Evolutionary conservation across 2,113 vertebrate genomes (phyloP).

Genomic region (Alligator sinensis): DNA sequence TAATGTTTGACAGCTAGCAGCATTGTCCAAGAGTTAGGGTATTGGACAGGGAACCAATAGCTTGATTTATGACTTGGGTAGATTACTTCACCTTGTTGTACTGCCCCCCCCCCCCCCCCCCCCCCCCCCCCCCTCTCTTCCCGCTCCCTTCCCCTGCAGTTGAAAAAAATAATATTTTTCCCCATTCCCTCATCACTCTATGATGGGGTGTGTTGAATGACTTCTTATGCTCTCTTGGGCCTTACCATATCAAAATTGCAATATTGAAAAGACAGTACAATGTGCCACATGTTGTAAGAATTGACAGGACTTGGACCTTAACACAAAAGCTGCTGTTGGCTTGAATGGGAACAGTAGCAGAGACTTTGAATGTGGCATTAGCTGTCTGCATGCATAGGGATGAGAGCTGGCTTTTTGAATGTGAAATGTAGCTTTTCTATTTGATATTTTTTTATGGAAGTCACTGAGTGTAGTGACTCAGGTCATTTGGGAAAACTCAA

Average conservation of each 20-base stretch:
- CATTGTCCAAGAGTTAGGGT: no score
- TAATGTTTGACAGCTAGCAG: no score
- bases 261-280: not conserved
- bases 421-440: not conserved
- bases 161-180: not conserved
- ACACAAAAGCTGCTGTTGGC: not conserved
- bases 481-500: not conserved
- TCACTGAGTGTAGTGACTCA: not conserved
- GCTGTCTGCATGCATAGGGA: not conserved
- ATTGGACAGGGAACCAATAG: no score
- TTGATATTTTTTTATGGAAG: no score
- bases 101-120: not conserved
- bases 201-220: not conserved
- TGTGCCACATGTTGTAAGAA: not conserved
- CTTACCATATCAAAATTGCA: not conserved
- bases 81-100: not conserved
- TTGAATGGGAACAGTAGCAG: not conserved
- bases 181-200: not conserved
- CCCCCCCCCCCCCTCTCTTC: not conserved
- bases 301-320: not conserved
- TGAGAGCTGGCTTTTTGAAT: not conserved
- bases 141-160: not conserved
- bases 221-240: not conserved
- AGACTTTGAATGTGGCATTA: not conserved
- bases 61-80: not conserved